phyloP scores from a whole-genome alignment of 2,888 invertebrate species.

The Dicyrtoma fusca region DNA sequence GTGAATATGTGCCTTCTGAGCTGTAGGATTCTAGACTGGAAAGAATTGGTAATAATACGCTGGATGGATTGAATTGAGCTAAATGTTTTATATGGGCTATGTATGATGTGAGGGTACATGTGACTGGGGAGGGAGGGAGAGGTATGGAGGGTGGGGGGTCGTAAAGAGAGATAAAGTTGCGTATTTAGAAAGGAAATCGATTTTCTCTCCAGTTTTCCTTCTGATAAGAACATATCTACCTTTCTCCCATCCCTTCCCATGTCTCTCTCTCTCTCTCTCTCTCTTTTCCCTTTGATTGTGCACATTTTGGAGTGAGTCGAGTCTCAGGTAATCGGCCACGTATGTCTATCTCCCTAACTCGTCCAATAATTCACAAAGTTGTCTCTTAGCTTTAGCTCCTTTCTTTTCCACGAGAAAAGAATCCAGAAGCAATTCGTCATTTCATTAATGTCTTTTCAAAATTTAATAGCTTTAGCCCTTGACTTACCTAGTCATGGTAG shows the following conservation, averaged over 20 bases:
- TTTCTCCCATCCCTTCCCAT: background rate
- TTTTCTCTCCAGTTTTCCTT: conserved; percentile 24
- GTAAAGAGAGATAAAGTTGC: conserved; percentile 14
- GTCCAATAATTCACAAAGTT: conserved; percentile 29
- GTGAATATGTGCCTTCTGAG: background rate
- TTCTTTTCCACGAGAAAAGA: background rate
- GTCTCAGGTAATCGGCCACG: too few species aligned
- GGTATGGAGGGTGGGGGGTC: background rate
- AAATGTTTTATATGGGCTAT: background rate
- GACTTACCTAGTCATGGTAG: too few species aligned
- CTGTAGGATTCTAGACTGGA: background rate
- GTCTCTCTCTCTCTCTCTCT: conserved; percentile 16
- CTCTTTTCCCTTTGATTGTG: background rate
- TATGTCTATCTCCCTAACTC: conserved; percentile 1
- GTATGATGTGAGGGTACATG: background rate
- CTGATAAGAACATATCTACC: too few species aligned
- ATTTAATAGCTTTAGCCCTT: conserved; percentile 6
- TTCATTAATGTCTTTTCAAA: conserved; percentile 32
- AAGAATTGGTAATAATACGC: background rate
- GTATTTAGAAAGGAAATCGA: conserved; percentile 29
- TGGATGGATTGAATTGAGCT: background rate
- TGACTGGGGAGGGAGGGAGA: background rate
- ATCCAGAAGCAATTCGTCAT: conserved; percentile 20
- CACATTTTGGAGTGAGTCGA: too few species aligned
- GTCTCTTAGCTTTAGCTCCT: conserved; percentile 9